Evolutionary conservation across 2,113 vertebrate species (phyloP).

Genomic region (Oceanodroma tethys): DNA sequence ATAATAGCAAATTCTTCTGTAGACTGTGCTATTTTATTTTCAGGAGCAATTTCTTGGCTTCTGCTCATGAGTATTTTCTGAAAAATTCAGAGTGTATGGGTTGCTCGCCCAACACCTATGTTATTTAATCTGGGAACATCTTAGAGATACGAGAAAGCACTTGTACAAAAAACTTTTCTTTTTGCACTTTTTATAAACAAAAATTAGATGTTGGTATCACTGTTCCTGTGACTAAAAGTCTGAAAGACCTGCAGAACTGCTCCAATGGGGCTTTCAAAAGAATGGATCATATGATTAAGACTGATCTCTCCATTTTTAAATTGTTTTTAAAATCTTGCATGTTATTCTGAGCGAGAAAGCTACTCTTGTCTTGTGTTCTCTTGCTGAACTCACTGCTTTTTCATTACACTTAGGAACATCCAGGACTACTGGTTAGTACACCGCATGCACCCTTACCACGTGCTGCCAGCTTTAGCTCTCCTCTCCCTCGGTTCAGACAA

Average conservation of each 20-base stretch:
- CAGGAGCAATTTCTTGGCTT: not conserved
- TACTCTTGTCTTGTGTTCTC: not conserved
- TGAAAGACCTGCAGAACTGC: not conserved
- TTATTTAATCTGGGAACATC: not conserved
- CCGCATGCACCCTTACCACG: rapidly evolving
- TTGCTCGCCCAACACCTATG: not conserved
- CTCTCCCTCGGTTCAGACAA: rapidly evolving
- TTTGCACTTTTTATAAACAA: not conserved
- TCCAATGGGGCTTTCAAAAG: not conserved
- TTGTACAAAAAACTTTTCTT: not conserved
- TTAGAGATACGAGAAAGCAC: not conserved
- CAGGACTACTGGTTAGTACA: not conserved
- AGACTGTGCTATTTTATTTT: not conserved
- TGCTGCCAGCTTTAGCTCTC: not conserved
- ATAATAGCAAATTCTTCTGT: not conserved
- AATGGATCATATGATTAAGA: not conserved
- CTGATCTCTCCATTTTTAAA: not conserved
- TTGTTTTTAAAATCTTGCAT: not conserved
- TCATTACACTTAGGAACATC: not conserved
- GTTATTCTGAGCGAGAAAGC: not conserved
- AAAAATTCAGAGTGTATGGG: not conserved
- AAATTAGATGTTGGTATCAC: not conserved
- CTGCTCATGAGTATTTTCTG: not conserved
- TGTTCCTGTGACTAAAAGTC: not conserved
- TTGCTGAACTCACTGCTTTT: not conserved